Evolutionary conservation across 2,113 vertebrate species (phyloP).

Genomic region (Ctenomys sociabilis): DNA sequence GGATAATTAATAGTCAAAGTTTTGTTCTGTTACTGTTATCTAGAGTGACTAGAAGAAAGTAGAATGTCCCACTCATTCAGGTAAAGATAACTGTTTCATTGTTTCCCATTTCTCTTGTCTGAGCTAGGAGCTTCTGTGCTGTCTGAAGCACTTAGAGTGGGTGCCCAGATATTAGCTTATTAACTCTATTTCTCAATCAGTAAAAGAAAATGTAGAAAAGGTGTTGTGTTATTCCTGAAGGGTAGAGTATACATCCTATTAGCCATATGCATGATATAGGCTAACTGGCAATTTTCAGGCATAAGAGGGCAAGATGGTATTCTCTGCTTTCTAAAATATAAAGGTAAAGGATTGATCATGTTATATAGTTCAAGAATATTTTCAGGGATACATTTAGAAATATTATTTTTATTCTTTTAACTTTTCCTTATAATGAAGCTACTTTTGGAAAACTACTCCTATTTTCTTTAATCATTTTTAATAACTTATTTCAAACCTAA

Average conservation of each 20-base stretch:
- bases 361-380: background rate
- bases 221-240: background rate
- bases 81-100: background rate
- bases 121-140: background rate
- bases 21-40: background rate
- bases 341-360: background rate
- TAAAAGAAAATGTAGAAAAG: background rate
- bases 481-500: slow-evolving; percentile 40
- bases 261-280: background rate
- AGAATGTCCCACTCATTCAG: background rate
- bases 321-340: background rate
- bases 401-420: slow-evolving; percentile 25
- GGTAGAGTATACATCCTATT: background rate
- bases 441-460: background rate
- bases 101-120: background rate
- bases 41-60: background rate
- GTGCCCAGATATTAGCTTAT: background rate
- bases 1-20: background rate
- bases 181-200: slow-evolving; percentile 12
- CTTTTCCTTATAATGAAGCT: background rate
- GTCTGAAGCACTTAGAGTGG: background rate
- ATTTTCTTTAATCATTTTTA: background rate
- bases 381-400: background rate
- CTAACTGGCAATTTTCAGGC: background rate
- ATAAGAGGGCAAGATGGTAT: background rate